A percentile compares a stretch with the other conserved stretches of the same genome.
Conservation (phyloP, 2,113 vertebrate genomes). For the Psammodynastes pulverulentus region DNA sequence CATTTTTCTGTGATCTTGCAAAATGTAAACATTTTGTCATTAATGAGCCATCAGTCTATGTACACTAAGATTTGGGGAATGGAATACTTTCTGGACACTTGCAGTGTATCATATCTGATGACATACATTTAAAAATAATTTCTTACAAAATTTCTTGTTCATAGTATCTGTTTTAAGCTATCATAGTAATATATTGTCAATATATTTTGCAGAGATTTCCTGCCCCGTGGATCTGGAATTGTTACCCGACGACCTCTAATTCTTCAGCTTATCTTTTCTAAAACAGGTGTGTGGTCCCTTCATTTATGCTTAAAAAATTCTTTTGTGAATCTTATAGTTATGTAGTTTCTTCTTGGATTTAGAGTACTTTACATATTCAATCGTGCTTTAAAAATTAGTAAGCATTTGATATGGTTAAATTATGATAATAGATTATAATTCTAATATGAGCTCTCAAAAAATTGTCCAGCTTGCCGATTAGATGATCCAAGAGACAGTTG, state of each 20-base stretch:
- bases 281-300: slow-evolving; percentile 79
- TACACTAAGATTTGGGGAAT: neutral
- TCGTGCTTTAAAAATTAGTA: neutral
- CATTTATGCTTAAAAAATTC: neutral
- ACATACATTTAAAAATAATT: neutral
- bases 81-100: neutral
- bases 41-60: neutral
- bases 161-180: neutral
- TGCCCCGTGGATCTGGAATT: slow-evolving; percentile 93
- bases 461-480: too few species aligned
- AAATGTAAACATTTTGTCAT: neutral
- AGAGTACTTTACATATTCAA: neutral
- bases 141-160: slow-evolving; percentile 13
- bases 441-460: neutral
- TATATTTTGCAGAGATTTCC: slow-evolving; percentile 83
- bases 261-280: slow-evolving; percentile 94
- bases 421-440: neutral
- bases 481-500: too few species aligned
- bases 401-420: neutral
- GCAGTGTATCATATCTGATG: neutral
- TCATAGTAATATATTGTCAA: neutral
- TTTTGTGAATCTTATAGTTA: neutral
- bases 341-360: neutral
- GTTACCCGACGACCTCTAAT: slow-evolving; percentile 94
- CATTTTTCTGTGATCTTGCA: neutral